Conservation (phyloP, 2,797 vertebrate genomes). For the Acanthis flammea region DNA sequence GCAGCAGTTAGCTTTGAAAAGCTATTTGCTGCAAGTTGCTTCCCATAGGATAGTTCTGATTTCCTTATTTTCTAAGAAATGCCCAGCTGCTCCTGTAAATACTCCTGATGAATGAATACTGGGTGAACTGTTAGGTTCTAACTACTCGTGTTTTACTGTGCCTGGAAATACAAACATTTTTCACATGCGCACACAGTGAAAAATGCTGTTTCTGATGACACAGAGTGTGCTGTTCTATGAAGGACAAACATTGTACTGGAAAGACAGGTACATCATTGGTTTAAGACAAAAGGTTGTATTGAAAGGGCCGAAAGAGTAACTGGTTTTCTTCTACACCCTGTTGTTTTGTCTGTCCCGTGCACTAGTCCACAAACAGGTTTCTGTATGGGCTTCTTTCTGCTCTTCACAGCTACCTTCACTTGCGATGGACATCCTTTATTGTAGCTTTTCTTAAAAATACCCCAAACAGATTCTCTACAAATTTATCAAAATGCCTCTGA, state of each 20-base stretch:
- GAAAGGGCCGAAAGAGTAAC: background rate
- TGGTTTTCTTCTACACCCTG: background rate
- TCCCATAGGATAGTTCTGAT: background rate
- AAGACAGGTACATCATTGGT: background rate
- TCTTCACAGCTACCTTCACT: background rate
- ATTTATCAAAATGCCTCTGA: background rate
- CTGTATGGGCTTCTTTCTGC: background rate
- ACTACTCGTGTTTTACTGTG: background rate
- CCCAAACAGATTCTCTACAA: background rate
- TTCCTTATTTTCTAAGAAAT: background rate
- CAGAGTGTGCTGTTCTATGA: background rate
- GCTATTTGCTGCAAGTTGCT: background rate
- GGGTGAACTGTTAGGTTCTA: background rate
- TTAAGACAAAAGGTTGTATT: background rate
- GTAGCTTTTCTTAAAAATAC: background rate
- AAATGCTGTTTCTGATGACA: background rate
- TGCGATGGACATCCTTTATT: background rate
- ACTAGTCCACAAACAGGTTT: background rate
- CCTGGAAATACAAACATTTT: background rate
- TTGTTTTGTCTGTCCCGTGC: background rate
- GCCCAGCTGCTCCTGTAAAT: background rate
- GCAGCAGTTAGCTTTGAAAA: background rate
- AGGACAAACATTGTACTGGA: background rate
- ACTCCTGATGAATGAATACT: background rate
- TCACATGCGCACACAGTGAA: rapidly evolving